Evolutionary conservation across 2,113 vertebrate genomes (phyloP).

Genomic region (Paedocypris sp.): DNA sequence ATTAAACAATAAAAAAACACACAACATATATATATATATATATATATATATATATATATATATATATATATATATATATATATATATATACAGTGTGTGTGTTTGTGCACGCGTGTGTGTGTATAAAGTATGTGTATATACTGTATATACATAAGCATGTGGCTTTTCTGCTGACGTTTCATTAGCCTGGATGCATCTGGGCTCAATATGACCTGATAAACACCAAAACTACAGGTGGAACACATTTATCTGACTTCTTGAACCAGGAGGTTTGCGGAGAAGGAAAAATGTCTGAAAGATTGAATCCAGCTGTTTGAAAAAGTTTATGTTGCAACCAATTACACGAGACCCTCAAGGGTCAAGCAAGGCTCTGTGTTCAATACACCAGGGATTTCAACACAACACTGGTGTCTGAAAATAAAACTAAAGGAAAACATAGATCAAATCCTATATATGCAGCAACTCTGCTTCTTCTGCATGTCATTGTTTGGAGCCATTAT

Average conservation of each 20-base stretch:
- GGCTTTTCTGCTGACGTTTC: background rate
- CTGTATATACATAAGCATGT: too few species aligned
- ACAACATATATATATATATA: too few species aligned
- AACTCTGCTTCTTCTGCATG: too few species aligned
- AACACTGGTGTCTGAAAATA: background rate
- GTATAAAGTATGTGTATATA: too few species aligned
- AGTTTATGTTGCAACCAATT: constrained; percentile 37
- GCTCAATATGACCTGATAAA: constrained; percentile 44
- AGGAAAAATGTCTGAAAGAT: constrained; percentile 46
- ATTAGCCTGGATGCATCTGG: constrained; percentile 37
- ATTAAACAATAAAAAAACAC: too few species aligned
- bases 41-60: too few species aligned
- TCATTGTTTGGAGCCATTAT: too few species aligned
- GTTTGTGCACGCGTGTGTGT: too few species aligned
- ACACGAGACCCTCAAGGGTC: constrained; percentile 20
- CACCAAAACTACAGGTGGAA: constrained; percentile 52
- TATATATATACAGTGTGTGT: too few species aligned
- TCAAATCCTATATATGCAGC: too few species aligned
- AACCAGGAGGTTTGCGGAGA: constrained; percentile 3
- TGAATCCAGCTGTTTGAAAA: constrained; percentile 50
- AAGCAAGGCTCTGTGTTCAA: constrained; percentile 24
- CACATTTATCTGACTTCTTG: constrained; percentile 42
- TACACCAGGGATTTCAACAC: constrained; percentile 4
- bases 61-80: too few species aligned
- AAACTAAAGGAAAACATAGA: too few species aligned